These are phyloP conservation scores for Oppia nitens DNA, from an alignment of 1,140 invertebrate species.

Conservation along the genomic window DNA sequence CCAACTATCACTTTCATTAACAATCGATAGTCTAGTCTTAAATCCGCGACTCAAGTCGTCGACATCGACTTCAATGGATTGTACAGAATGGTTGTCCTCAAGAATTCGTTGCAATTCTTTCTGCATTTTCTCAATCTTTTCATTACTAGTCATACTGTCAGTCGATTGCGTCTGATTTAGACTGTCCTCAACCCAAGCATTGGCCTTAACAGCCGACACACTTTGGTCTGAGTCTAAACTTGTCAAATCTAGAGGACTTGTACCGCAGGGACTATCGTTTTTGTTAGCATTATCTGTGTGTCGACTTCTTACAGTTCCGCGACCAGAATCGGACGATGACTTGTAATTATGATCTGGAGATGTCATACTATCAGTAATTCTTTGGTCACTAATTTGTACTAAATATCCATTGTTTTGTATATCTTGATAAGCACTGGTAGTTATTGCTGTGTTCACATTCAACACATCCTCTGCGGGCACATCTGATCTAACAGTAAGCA, in stretches of 20 bases:
- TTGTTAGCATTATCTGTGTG: neutral
- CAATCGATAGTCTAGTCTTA: neutral
- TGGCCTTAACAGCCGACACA: neutral
- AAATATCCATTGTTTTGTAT: neutral
- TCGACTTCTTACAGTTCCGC: conserved; percentile 26
- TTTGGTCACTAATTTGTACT: neutral
- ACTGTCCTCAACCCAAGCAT: neutral
- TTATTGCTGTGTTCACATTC: neutral
- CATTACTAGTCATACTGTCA: neutral
- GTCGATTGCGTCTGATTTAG: neutral
- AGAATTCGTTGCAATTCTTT: conserved; percentile 22
- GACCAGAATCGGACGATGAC: conserved; percentile 29
- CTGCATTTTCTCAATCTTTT: conserved; percentile 18
- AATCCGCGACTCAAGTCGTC: neutral
- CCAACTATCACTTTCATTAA: conserved; percentile 3
- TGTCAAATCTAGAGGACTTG: neutral
- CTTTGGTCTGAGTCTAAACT: conserved; percentile 16
- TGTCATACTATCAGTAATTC: neutral
- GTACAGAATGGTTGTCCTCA: conserved; percentile 3
- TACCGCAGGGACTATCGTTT: neutral
- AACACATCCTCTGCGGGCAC: neutral
- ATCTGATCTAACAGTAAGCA: neutral
- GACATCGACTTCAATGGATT: neutral
- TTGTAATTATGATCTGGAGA: conserved; percentile 18
- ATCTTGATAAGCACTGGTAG: neutral